Base-by-base conservation (phyloP, 2,113 vertebrate genomes). In the Perca schrenkii region DNA sequence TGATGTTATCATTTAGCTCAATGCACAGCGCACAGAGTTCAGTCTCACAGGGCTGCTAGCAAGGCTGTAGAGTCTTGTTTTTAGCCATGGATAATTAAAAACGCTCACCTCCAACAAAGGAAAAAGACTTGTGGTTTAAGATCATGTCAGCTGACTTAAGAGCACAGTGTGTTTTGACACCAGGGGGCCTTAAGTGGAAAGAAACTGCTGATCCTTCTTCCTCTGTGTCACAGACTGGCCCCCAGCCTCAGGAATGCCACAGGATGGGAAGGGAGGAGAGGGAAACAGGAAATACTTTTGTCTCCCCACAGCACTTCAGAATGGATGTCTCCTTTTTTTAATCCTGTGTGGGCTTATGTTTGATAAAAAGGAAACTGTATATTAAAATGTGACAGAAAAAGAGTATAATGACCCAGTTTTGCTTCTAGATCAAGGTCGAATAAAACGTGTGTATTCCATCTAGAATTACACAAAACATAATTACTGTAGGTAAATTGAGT, bases 241-340 rank as follows among this genome's bases (percentile, higher is more conserved):
- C 84, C 86, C 73, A 68, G 85, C 85, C 87, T 91, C 83, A 88
- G 86, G 91, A 92, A 93, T 91, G 88, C 87, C 63, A 80, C 70
- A 76, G 86, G 86, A 91, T 70, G 79, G 91, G 90, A 91, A 89
- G 74, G 75, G 90, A 82, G 86, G 80, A 66, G 88, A 78, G 14
- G 77, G 89, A 87, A 88, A 88, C 90, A 94, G 93, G 94, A 93
- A 94, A 94, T 91, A 77, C 74, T 87, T 90, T 88, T 93, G 86
- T 94, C 89, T 91, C 83, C 80, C 79, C 61, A 11, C 74, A 87
- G 86, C 69, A 63, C 46, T 91, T 86, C 66, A 52, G 83, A 90
- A 84, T 80, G 54, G 61, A 80, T 82, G 56, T 74, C 68, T 87
- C 65, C 47, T 66, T 62, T 66, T 87, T 73, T 80, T 62, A 79